Percentiles rank a stretch among this genome's conserved stretches.
phyloP scores from a whole-genome alignment of 2,888 invertebrate species.

The Linnaemya tessellans region DNA sequence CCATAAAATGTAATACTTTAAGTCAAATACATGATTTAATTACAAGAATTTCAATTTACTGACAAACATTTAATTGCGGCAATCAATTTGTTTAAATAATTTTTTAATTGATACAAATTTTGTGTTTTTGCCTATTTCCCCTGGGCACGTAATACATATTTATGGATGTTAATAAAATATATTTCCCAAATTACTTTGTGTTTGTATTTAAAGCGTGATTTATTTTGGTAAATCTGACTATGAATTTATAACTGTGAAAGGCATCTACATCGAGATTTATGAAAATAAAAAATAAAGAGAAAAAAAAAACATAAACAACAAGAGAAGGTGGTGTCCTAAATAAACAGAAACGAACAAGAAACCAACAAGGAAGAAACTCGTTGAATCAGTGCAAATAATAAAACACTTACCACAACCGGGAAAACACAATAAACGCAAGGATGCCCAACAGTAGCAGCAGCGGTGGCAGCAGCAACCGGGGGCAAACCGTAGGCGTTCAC shows the following conservation, averaged over 20 bases:
- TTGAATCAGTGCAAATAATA: conserved; percentile 2
- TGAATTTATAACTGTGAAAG: not conserved
- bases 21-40: too few relatives aligned
- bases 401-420: conserved; percentile 81
- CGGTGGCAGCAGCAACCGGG: conserved; percentile 79
- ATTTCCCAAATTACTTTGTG: too few relatives aligned
- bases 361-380: not conserved
- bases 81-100: too few relatives aligned
- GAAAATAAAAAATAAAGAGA: not conserved
- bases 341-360: not conserved
- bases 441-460: conserved; percentile 79
- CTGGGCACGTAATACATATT: too few relatives aligned
- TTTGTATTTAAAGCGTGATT: not conserved
- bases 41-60: too few relatives aligned
- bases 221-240: not conserved
- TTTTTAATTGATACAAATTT: too few relatives aligned
- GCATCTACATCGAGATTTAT: not conserved
- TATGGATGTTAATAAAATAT: too few relatives aligned
- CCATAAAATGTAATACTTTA: too few relatives aligned
- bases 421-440: conserved; percentile 82
- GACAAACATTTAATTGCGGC: too few relatives aligned
- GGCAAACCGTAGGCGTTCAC: conserved; percentile 81
- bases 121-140: too few relatives aligned
- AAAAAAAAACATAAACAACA: not conserved
- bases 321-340: not conserved